Conservation (phyloP, 2,797 vertebrate genomes). For the Hydrophis major region DNA sequence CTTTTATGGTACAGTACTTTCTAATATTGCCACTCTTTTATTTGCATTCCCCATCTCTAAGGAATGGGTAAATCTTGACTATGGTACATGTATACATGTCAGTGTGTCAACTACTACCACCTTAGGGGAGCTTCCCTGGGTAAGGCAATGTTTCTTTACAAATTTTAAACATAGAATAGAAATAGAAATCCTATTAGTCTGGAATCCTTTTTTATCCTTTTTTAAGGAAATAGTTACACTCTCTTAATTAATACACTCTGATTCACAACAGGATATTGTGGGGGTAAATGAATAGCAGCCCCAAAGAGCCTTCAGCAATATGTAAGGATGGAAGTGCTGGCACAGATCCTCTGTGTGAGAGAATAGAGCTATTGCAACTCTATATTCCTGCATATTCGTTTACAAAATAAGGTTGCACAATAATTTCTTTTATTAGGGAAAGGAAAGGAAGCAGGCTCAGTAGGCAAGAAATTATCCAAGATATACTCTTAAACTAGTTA, state of each 20-base stretch:
- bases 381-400: not conserved
- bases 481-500: not conserved
- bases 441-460: not conserved
- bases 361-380: not conserved
- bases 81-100: not conserved
- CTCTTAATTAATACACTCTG: not conserved
- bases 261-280: not conserved
- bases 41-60: not conserved
- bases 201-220: not conserved
- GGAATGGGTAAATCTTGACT: not conserved
- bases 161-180: not conserved
- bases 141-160: not conserved
- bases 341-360: not conserved
- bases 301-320: not conserved
- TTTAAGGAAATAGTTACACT: not conserved
- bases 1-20: not conserved
- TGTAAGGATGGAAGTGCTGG: not conserved
- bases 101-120: not conserved
- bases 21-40: not conserved
- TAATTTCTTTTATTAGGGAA: conserved; percentile 3
- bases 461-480: not conserved
- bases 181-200: not conserved
- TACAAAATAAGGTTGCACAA: not conserved
- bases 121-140: not conserved
- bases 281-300: not conserved